Evolutionary conservation across 2,113 vertebrate genomes (phyloP).

Genomic region (Loxodonta africana): DNA sequence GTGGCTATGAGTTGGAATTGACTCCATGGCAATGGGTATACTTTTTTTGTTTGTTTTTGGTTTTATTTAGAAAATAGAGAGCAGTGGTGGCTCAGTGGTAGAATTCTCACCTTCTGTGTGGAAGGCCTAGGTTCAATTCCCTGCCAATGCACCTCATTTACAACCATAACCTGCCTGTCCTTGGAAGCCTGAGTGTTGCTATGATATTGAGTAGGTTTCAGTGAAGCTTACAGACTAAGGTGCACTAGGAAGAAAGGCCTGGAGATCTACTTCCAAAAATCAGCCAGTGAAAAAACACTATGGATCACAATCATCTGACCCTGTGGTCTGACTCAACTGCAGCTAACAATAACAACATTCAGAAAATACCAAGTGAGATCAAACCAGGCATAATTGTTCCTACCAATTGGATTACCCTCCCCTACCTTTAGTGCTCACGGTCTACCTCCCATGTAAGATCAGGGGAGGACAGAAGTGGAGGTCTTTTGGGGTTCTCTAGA

Average conservation of each 20-base stretch:
- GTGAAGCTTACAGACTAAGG: neutral
- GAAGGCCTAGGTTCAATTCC: neutral
- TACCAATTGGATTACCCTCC: neutral
- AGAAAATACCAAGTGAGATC: neutral
- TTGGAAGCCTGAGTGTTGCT: neutral
- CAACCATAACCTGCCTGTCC: neutral
- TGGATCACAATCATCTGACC: neutral
- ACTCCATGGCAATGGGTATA: neutral
- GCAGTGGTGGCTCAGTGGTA: neutral
- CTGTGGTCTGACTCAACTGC: neutral
- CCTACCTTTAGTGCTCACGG: neutral
- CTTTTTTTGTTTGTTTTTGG: neutral
- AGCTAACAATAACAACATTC: neutral
- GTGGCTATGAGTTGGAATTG: neutral
- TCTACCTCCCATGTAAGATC: neutral
- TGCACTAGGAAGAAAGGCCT: neutral
- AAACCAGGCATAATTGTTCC: neutral
- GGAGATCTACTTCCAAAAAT: neutral
- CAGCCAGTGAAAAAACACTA: neutral
- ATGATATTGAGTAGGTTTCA: neutral
- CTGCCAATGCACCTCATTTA: neutral
- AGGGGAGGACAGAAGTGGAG: rapidly evolving
- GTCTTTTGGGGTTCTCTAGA: neutral
- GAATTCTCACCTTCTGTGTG: neutral
- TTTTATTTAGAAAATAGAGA: neutral